Conservation (phyloP, 2,797 vertebrate species). For the Masticophis lateralis region DNA sequence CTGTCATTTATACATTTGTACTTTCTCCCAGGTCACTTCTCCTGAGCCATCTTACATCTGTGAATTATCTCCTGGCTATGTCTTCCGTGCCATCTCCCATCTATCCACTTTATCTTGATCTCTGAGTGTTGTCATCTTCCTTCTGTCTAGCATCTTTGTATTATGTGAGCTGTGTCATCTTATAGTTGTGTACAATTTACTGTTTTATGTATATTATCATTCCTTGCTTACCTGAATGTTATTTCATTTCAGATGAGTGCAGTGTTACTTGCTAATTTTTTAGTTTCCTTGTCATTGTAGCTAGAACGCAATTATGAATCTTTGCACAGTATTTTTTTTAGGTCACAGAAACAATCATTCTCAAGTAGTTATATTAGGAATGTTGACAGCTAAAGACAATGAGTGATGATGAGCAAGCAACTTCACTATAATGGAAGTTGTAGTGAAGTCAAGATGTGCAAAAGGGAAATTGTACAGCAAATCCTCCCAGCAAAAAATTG, state of each 20-base stretch:
- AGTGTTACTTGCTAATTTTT: background rate
- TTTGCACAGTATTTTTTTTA: background rate
- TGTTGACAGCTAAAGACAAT: background rate
- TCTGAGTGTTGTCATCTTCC: slow-evolving; percentile 16
- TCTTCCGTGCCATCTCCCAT: background rate
- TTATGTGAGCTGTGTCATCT: background rate
- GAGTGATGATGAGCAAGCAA: background rate
- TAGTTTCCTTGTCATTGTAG: background rate
- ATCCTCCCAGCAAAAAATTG: background rate
- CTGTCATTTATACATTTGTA: slow-evolving; percentile 9
- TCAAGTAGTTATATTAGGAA: background rate
- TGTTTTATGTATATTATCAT: background rate
- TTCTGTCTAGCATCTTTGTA: slow-evolving; percentile 29
- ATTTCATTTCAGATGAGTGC: background rate
- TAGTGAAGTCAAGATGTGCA: background rate
- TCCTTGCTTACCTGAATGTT: background rate
- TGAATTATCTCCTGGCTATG: slow-evolving; percentile 8
- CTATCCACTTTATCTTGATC: background rate
- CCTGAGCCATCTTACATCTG: slow-evolving; percentile 13
- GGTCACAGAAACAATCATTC: background rate
- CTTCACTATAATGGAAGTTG: background rate
- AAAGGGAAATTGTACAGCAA: background rate
- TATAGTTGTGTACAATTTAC: background rate
- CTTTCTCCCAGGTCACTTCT: background rate
- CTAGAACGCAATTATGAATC: background rate